These are phyloP conservation scores for Aphidoletes aphidimyza DNA, from an alignment of 2,888 invertebrate species.

Conservation along the genomic window DNA sequence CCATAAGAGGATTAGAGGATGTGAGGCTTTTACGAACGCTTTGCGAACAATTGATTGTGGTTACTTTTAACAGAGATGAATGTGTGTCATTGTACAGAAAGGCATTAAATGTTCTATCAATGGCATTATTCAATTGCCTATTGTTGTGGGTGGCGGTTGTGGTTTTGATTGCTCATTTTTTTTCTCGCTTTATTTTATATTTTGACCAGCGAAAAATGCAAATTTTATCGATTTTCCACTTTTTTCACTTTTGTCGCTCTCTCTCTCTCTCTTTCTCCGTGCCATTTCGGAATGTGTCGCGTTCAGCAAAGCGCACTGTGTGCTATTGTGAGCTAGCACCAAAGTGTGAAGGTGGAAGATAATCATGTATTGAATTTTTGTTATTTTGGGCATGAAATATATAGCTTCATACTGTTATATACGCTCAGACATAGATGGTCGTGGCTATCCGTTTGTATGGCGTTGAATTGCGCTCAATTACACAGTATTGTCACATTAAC, in stretches of 20 bases:
- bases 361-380: conserved; percentile 1
- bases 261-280: no score
- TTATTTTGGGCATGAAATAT: neutral
- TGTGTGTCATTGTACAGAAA: neutral
- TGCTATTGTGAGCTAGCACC: neutral
- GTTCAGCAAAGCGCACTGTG: neutral
- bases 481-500: no score
- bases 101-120: neutral
- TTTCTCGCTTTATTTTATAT: no score
- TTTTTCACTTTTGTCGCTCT: conserved; percentile 1
- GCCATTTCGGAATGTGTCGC: no score
- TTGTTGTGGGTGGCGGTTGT: no score
- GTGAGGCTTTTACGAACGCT: no score
- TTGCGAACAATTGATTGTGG: neutral
- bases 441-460: neutral
- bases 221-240: neutral
- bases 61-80: neutral
- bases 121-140: neutral
- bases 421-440: neutral
- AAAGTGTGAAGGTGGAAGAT: neutral
- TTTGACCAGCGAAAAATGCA: neutral
- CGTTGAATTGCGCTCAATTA: neutral
- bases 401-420: neutral
- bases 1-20: no score
- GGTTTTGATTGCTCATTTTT: neutral